phyloP scores from a whole-genome alignment of 2,888 invertebrate species.

The Drosophila fungiperda region DNA sequence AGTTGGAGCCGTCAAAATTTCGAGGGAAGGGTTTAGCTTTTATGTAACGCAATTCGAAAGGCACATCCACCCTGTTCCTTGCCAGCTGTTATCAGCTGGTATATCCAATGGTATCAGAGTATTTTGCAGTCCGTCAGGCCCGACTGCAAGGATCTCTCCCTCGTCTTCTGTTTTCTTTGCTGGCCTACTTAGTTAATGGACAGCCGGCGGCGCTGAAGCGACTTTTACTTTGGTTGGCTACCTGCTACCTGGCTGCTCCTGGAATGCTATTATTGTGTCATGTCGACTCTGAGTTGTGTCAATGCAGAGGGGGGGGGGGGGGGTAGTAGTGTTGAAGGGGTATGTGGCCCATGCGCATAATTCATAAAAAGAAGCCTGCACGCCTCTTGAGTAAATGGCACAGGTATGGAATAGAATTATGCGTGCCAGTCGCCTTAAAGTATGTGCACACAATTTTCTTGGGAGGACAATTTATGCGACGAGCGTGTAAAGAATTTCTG shows the following conservation, averaged over 20 bases:
- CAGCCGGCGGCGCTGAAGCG: constrained; percentile 41
- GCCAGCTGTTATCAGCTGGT: too few species aligned
- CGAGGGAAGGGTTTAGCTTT: too few species aligned
- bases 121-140: too few species aligned
- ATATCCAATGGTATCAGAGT: too few species aligned
- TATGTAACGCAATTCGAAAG: too few species aligned
- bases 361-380: constrained; percentile 40
- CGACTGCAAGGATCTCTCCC: constrained; percentile 25
- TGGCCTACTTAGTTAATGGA: constrained; percentile 50
- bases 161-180: constrained; percentile 2
- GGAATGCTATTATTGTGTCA: constrained; percentile 72
- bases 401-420: constrained; percentile 51
- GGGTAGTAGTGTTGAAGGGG: background rate
- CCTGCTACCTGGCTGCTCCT: constrained; percentile 42
- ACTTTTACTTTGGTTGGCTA: constrained; percentile 43
- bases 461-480: constrained; percentile 49
- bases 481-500: constrained; percentile 51
- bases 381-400: constrained; percentile 53
- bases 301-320: too few species aligned
- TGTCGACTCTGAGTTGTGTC: constrained; percentile 60
- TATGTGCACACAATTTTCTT: constrained; percentile 31
- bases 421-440: constrained; percentile 48
- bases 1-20: too few species aligned
- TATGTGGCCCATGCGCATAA: constrained; percentile 31
- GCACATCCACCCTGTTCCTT: too few species aligned